phyloP scores from a whole-genome alignment of 1,140 invertebrate species.

The Neoseiulus cucumeris region DNA sequence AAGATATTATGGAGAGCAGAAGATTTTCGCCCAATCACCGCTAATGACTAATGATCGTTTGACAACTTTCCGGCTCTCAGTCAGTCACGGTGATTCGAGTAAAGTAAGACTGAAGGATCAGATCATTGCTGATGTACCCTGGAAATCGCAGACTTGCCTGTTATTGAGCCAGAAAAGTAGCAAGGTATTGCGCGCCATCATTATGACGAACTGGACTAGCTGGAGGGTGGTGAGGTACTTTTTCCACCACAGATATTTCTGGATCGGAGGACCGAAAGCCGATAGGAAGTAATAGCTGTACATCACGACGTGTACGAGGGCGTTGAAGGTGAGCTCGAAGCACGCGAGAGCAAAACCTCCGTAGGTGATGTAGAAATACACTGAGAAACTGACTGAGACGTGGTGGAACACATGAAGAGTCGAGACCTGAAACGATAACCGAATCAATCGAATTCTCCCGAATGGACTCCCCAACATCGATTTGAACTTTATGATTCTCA shows the following conservation, averaged over 20 bases:
- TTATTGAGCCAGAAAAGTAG: slow-evolving; percentile 6
- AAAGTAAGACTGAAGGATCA: too few relatives aligned
- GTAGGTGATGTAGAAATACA: slow-evolving; percentile 17
- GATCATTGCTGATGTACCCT: too few relatives aligned
- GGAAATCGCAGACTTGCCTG: neutral
- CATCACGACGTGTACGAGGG: slow-evolving; percentile 73
- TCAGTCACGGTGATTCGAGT: too few relatives aligned
- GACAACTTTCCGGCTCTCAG: too few relatives aligned
- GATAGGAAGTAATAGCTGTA: slow-evolving; percentile 73
- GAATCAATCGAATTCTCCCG: neutral
- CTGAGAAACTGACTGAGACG: slow-evolving; percentile 15
- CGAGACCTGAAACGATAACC: neutral
- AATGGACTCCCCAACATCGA: neutral
- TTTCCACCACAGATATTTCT: slow-evolving; percentile 78
- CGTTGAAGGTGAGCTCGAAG: slow-evolving; percentile 66
- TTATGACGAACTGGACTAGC: slow-evolving; percentile 25
- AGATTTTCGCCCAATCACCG: too few relatives aligned
- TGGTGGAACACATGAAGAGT: neutral
- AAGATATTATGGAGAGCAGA: too few relatives aligned
- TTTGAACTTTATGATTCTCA: too few relatives aligned
- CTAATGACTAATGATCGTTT: too few relatives aligned
- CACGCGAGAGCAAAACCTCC: slow-evolving; percentile 34
- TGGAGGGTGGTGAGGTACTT: slow-evolving; percentile 72
- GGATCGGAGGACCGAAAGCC: slow-evolving; percentile 53
- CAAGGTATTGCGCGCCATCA: neutral